Evolutionary conservation across 1,140 invertebrate species (phyloP).

Genomic region (Drosophila pandora): DNA sequence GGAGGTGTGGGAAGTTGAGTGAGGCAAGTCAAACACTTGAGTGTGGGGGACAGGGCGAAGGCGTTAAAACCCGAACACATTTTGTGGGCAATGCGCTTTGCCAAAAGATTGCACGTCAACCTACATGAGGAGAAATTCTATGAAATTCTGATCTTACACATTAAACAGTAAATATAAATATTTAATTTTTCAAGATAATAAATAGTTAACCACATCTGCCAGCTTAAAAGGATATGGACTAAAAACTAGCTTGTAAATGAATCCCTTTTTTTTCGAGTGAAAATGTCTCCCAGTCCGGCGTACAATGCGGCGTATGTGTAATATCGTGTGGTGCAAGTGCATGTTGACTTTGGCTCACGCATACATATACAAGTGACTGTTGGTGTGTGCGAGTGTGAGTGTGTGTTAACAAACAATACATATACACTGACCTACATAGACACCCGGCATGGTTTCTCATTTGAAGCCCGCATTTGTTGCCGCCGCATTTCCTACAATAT

Average conservation of each 20-base stretch:
- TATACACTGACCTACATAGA: slow-evolving; percentile 65
- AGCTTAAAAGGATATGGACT: background rate
- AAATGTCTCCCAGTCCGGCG: slow-evolving; percentile 9
- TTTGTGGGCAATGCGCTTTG: slow-evolving; percentile 65
- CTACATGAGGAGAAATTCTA: background rate
- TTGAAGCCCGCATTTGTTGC: slow-evolving; percentile 55
- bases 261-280: slow-evolving; percentile 4
- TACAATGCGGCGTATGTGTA: slow-evolving; percentile 53
- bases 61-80: slow-evolving; percentile 72
- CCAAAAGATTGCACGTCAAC: slow-evolving; percentile 36
- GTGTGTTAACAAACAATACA: slow-evolving; percentile 51
- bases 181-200: background rate
- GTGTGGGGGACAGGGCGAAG: slow-evolving; percentile 40
- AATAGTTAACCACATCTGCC: background rate
- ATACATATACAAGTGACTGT: background rate
- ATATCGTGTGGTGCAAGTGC: slow-evolving; percentile 63
- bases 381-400: slow-evolving; percentile 37
- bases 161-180: too few species aligned
- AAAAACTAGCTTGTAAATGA: background rate
- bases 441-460: slow-evolving; percentile 59
- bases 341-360: slow-evolving; percentile 62
- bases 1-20: slow-evolving; percentile 35
- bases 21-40: slow-evolving; percentile 53
- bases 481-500: slow-evolving; percentile 56
- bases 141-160: too few species aligned